These are phyloP conservation scores for Andrena trimmerana DNA, from an alignment of 2,888 invertebrate species.

Conservation along the genomic window DNA sequence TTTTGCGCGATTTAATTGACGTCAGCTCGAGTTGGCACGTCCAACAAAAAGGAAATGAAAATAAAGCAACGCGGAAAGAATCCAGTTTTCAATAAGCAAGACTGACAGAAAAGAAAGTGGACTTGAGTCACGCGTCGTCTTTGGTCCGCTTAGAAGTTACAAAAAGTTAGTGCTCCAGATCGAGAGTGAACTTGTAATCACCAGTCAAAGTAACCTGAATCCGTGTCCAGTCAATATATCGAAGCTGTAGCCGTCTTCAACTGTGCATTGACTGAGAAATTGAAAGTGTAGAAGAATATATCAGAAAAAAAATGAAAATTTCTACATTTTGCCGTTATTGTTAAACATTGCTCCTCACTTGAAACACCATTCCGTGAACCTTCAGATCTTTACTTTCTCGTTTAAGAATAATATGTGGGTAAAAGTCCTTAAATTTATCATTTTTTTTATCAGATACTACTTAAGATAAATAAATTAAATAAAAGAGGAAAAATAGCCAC, in stretches of 20 bases:
- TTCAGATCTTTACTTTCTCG: too few species aligned
- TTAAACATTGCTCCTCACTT: too few species aligned
- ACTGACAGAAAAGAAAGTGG: constrained; percentile 62
- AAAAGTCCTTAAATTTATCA: too few species aligned
- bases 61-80: constrained; percentile 51
- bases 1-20: constrained; percentile 42
- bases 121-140: constrained; percentile 11
- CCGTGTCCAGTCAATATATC: constrained; percentile 17
- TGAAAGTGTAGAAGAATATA: not conserved
- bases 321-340: too few species aligned
- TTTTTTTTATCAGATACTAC: too few species aligned
- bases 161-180: constrained; percentile 15
- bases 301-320: too few species aligned
- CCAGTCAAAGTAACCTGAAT: constrained; percentile 16
- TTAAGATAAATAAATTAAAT: too few species aligned
- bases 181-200: constrained; percentile 26
- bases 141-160: constrained; percentile 27
- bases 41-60: constrained; percentile 40
- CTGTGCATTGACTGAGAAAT: constrained; percentile 26
- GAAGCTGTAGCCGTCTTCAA: not conserved
- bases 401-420: too few species aligned
- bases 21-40: not conserved
- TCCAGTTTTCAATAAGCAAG: constrained; percentile 52
- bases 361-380: too few species aligned
- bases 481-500: too few species aligned